These are phyloP conservation scores for Drepanosiphum platanoidis DNA, from an alignment of 2,888 invertebrate species.

Conservation along the genomic window DNA sequence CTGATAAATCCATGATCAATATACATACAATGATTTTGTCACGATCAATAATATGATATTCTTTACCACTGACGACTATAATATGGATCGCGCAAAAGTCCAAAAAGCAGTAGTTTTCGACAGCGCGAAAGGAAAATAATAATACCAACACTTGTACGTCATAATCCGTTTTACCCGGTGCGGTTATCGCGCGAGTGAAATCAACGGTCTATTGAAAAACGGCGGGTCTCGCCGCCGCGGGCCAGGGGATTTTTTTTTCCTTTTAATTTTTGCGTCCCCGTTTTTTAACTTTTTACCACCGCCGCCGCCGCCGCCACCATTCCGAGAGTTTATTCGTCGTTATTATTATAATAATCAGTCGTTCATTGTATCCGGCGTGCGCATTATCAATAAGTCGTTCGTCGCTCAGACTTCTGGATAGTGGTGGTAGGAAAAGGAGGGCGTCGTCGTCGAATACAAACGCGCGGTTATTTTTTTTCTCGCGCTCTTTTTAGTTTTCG, in stretches of 20 bases:
- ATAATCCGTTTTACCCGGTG: slow-evolving; percentile 21
- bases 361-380: slow-evolving; percentile 31
- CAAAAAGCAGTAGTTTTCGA: too few species aligned
- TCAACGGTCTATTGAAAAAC: slow-evolving; percentile 43
- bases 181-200: slow-evolving; percentile 2
- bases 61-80: too few species aligned
- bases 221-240: background rate
- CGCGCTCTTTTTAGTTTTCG: background rate
- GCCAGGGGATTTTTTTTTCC: background rate
- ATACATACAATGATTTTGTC: too few species aligned
- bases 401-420: too few species aligned
- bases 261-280: background rate
- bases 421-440: background rate
- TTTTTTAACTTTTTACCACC: slow-evolving; percentile 12
- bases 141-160: background rate
- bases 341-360: slow-evolving; percentile 40
- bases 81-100: too few species aligned
- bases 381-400: slow-evolving; percentile 6
- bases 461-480: background rate
- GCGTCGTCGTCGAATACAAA: background rate
- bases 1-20: too few species aligned
- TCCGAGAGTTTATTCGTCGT: background rate
- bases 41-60: too few species aligned
- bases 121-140: too few species aligned
- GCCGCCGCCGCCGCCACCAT: background rate